Evolutionary conservation across 2,888 invertebrate genomes (phyloP), one percentile per base, ranked within the genome.

Genomic region (Drosophila tripunctata): DNA sequence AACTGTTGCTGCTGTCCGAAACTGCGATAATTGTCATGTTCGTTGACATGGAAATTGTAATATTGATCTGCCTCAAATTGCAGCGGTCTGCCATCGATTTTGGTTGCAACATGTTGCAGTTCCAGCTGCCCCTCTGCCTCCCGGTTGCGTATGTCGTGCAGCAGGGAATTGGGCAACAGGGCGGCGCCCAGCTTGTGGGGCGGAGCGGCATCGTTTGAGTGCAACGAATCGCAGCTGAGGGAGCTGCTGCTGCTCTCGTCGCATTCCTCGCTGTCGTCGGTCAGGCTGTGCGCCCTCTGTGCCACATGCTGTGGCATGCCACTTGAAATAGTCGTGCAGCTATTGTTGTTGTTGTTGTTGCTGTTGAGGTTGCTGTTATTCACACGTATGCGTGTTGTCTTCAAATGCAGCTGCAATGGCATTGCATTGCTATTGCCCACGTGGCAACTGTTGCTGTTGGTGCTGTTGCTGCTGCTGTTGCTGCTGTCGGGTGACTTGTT

Each of bases 21-120:
- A 45, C 79, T 89, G 3, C 83, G 85, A 50, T 87, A 89, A 63
- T 89, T 89, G 8, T 84, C 90, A 38, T 89, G 88, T 89, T 96
- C 96, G 89, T 96, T 95, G 69, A 96, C 92, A 91, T 96, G 96
- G 89, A 96, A 96, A 89, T 95, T 94, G 89, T 96, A 96, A 91
- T 94, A 96, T 91, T 94, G 94, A 92, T 96, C 96, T 82, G 95
- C 93, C 88, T 96, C 95, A 88, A 94, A 95, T 78, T 84, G 89
- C 45, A 89, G 77, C 2, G 90, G 80, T 65, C 89, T 78, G 3
- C 89, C 89, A 67, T 89, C 81, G 69, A 89, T 87, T 63, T 86
- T 88, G n/a, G 79, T 82, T 19, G 87, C 83, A 10, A 19, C 7
- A 36, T 4, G 35, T 17, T 5, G 12, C 10, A 12, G 14, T 15